Percentiles rank a stretch among this genome's conserved stretches.
phyloP scores from a whole-genome alignment of 1,140 invertebrate species.

The Neodiprion lecontei region DNA sequence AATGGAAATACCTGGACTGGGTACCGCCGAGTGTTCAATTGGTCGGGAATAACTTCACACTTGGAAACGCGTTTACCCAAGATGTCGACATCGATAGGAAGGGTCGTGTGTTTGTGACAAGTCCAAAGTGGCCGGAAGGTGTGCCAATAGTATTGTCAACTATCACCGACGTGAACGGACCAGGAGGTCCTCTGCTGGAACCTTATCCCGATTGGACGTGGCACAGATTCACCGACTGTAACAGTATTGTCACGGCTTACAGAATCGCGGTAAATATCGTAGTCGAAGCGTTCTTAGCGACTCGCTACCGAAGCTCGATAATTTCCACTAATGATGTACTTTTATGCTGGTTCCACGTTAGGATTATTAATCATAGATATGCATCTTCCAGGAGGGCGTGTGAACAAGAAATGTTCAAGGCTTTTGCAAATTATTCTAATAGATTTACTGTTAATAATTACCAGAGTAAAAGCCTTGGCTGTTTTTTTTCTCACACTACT shows the following conservation, averaged over 20 bases:
- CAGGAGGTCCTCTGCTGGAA: conserved; percentile 49
- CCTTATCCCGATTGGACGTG: conserved; percentile 59
- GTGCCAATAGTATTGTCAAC: conserved; percentile 56
- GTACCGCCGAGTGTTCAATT: conserved; percentile 43
- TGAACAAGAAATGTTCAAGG: background rate
- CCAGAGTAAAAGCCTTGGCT: too few relatives aligned
- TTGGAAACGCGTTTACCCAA: conserved; percentile 54
- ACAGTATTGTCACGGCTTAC: conserved; percentile 57
- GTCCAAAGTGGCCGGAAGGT: conserved; percentile 57
- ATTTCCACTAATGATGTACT: too few relatives aligned
- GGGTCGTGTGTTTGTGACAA: conserved; percentile 57
- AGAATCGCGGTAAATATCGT: conserved; percentile 54
- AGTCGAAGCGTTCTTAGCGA: background rate
- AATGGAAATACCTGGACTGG: conserved; percentile 58
- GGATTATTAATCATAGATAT: too few relatives aligned
- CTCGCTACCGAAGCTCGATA: background rate
- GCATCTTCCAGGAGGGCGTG: too few relatives aligned
- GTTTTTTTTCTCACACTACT: too few relatives aligned
- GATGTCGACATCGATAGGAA: conserved; percentile 54
- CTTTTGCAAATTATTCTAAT: background rate
- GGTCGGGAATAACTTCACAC: conserved; percentile 46
- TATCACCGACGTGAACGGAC: conserved; percentile 41
- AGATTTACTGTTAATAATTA: background rate
- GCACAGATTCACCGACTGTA: conserved; percentile 47
- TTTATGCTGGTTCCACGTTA: too few relatives aligned